Base-by-base conservation (phyloP, 2,113 vertebrate genomes). In the Chloroceryle aenea region DNA sequence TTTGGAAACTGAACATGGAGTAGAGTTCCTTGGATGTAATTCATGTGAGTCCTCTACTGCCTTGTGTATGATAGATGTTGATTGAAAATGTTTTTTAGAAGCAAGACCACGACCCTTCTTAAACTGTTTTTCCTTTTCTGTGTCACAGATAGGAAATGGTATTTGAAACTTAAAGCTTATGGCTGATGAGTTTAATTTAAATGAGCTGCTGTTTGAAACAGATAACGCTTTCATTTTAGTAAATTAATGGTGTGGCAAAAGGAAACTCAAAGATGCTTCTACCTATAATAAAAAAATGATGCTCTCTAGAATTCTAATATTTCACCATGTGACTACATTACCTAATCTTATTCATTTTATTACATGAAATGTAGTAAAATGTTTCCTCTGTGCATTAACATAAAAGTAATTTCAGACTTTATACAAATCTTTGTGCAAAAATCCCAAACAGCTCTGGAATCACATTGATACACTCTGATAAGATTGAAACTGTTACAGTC, bases 131-230 rank as follows among this genome's bases (percentile, higher is more conserved):
- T 66, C 55, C 61, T 82, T 94, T 96, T 85, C 74, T 93, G 34
- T 97, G 40, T 94, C 78, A 95, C 48, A 89, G 89, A 97, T 84
- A 97, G 81, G 64, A 87, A 97, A 91, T 66, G 42, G 50, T 82
- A 97, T 98, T 98, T 96, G 68, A 87, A 97, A 97, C 40, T 61
- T 96, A 90, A 95, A 89, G 91, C 86, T 97, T 94, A 73, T 84
- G 72, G 66, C 88, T 97, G 94, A 96, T 94, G 94, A 96, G 75
- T 97, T 97, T 95, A 96, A 98, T 97, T 98, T 97, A 97, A 98
- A 98, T 97, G 90, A 96, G 80, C 76, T 96, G 66, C 87, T 98
- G 95, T 98, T 97, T 97, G 95, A 98, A 97, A 95, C 53, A 97
- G 96, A 97, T 97, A 98, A 97, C 93, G 59, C 76, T 96, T 98